These are phyloP conservation scores for Cydia fagiglandana DNA, from an alignment of 1,140 invertebrate species.

Conservation along the genomic window DNA sequence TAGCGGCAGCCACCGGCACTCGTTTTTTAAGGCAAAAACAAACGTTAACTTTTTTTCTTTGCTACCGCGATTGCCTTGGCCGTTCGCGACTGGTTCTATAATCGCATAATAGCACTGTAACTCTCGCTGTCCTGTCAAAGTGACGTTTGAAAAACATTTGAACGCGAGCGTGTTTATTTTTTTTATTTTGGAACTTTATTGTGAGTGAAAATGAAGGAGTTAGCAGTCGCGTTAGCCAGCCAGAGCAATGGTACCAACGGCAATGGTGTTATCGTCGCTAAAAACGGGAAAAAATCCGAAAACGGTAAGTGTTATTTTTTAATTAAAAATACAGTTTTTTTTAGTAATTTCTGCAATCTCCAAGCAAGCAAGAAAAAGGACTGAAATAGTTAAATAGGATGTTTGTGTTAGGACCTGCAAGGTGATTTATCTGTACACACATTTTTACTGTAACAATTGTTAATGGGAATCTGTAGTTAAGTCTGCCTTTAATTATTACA, in stretches of 20 bases:
- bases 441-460: background rate
- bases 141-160: slow-evolving; percentile 68
- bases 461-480: background rate
- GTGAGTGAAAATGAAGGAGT: slow-evolving; percentile 61
- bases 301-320: slow-evolving; percentile 52
- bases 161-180: slow-evolving; percentile 41
- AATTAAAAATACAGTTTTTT: background rate
- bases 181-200: slow-evolving; percentile 40
- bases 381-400: background rate
- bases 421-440: background rate
- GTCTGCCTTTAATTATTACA: background rate
- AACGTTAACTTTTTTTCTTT: slow-evolving; percentile 43
- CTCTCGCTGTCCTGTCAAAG: slow-evolving; percentile 53
- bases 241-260: slow-evolving; percentile 55
- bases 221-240: slow-evolving; percentile 52
- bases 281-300: slow-evolving; percentile 58
- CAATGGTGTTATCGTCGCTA: slow-evolving; percentile 49
- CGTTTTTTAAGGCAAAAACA: slow-evolving; percentile 33
- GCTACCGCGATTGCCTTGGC: slow-evolving; percentile 61
- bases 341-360: background rate
- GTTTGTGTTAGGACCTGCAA: background rate
- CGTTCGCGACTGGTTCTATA: slow-evolving; percentile 52
- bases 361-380: background rate
- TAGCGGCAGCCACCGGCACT: slow-evolving; percentile 31
- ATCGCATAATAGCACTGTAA: slow-evolving; percentile 48